Conservation (phyloP, 2,797 vertebrate species). For the Coregonus sp. region DNA sequence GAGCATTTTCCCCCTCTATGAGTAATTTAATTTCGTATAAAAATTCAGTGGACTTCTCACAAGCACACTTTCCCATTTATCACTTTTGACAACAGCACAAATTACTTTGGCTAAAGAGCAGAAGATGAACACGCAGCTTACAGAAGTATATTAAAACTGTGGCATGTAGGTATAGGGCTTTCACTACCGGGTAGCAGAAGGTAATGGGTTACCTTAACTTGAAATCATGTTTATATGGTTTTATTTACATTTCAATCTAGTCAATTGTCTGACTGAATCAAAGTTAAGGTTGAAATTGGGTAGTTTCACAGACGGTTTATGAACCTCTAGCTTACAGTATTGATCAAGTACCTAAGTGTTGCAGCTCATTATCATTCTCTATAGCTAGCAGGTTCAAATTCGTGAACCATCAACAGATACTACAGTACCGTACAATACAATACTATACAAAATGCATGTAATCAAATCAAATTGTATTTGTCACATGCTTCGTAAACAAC, state of each 20-base stretch:
- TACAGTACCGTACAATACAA: not conserved
- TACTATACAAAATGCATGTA: not conserved
- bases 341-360: no score
- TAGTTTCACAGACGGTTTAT: not conserved
- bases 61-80: constrained; percentile 74
- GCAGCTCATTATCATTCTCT: no score
- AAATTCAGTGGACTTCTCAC: constrained; percentile 62
- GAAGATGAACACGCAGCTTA: constrained; percentile 60
- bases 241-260: not conserved
- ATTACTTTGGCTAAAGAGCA: constrained; percentile 74
- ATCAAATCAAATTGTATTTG: not conserved
- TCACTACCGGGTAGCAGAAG: not conserved
- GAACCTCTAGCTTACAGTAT: not conserved
- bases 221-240: not conserved
- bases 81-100: constrained; percentile 74
- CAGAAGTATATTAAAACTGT: constrained; percentile 63
- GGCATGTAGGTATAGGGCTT: constrained; percentile 12
- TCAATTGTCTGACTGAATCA: not conserved
- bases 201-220: not conserved
- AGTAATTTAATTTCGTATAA: constrained; percentile 64
- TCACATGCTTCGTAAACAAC: no score
- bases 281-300: not conserved
- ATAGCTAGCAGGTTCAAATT: not conserved
- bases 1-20: constrained; percentile 40
- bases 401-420: not conserved